Conservation (phyloP, 2,797 vertebrate genomes). For the Paedocypris micromegethes region DNA sequence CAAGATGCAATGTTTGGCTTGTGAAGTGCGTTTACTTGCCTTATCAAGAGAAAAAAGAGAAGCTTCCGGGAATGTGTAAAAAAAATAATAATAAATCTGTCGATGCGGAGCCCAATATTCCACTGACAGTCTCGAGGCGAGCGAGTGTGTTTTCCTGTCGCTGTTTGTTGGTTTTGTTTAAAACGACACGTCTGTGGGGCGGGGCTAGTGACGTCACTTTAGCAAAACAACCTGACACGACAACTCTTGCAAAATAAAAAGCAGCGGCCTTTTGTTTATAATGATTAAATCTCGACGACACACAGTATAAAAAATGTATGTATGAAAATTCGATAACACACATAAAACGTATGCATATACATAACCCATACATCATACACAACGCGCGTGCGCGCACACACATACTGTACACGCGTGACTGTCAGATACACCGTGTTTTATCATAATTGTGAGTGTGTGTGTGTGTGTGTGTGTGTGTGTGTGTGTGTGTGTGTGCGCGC, state of each 20-base stretch:
- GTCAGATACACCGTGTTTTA: too few species aligned
- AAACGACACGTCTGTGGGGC: slow-evolving; percentile 2
- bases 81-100: neutral
- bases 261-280: neutral
- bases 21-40: slow-evolving; percentile 9
- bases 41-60: slow-evolving; percentile 23
- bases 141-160: slow-evolving; percentile 21
- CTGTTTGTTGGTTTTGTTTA: slow-evolving; percentile 50
- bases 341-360: too few species aligned
- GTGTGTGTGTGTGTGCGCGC: too few species aligned
- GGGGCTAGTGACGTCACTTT: slow-evolving; percentile 6
- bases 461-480: too few species aligned
- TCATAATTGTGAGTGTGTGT: too few species aligned
- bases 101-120: neutral
- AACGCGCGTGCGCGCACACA: too few species aligned
- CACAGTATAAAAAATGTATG: too few species aligned
- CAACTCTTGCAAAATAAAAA: neutral
- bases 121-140: neutral
- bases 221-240: slow-evolving; percentile 26
- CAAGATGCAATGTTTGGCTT: neutral
- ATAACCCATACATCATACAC: too few species aligned
- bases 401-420: too few species aligned
- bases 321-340: too few species aligned
- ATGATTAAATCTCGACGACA: too few species aligned
- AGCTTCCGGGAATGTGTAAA: slow-evolving; percentile 27